Evolutionary conservation across 2,113 vertebrate genomes (phyloP).

Genomic region (Sebastes fasciatus): DNA sequence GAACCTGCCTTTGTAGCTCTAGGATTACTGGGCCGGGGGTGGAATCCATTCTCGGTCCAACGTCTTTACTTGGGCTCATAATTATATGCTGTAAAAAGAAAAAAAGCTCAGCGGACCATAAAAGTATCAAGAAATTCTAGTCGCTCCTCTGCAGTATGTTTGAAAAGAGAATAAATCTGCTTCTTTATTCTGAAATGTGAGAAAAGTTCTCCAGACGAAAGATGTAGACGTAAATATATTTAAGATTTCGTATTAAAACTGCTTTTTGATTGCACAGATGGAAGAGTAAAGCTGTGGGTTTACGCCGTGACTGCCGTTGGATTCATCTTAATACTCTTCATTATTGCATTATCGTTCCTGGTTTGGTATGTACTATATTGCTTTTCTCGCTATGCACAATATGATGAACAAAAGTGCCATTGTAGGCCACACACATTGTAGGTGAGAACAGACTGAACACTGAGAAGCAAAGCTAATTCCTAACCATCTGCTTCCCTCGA

Average conservation of each 20-base stretch:
- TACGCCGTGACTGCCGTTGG: conserved; percentile 93
- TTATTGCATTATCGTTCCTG: conserved; percentile 92
- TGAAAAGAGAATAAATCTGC: not conserved
- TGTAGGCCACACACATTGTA: conserved; percentile 12
- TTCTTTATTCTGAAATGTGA: conserved; percentile 8
- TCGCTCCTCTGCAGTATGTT: not conserved
- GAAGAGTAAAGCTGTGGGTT: conserved; percentile 96
- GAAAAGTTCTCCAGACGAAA: conserved; percentile 9
- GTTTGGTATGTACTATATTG: conserved; percentile 89
- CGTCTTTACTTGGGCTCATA: conserved; percentile 36
- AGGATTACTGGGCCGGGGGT: not conserved
- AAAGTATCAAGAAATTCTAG: conserved; percentile 17
- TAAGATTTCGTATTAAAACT: conserved; percentile 64
- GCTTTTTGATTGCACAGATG: conserved; percentile 87
- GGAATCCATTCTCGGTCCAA: conserved; percentile 35
- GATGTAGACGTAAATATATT: not conserved
- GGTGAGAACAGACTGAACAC: conserved; percentile 27
- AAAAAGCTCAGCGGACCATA: conserved; percentile 1
- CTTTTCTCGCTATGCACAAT: conserved; percentile 1
- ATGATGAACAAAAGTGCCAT: conserved; percentile 21
- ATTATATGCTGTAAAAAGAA: conserved; percentile 23
- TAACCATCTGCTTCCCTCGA: conserved; percentile 21
- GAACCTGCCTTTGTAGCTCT: conserved; percentile 44
- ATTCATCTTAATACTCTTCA: conserved; percentile 91
- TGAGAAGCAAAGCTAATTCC: conserved; percentile 6